Base-by-base conservation (phyloP, 2,888 invertebrate species). In the Agrilus biguttatus region DNA sequence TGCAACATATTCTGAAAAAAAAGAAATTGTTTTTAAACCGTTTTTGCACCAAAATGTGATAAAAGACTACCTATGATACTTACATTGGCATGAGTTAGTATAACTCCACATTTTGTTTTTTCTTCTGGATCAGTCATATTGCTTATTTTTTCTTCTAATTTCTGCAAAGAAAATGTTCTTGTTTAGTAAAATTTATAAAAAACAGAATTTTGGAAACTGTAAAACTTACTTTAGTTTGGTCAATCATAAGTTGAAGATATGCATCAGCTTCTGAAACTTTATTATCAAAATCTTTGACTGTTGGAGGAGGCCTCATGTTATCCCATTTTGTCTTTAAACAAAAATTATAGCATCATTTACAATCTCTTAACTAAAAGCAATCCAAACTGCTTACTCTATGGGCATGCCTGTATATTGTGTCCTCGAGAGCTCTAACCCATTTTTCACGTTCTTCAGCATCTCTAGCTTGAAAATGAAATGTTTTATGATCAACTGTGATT, bases 391-490 rank as follows among this genome's bases (percentile, higher is more conserved):
- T 59, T 62, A 74, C 74, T 59, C 79, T 72, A 59, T 73, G 76
- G 40, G 77, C 80, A 69, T 93, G 92, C 50, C 89, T 73, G 42
- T 83, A 70, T 63, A 97, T 96, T 33, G 93, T 91, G 62, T 91
- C 91, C 67, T 99, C 96, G 47, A 98, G 70, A 36, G 90, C 88
- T 35, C 88, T 79, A 44, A 98, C 89, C 98, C 98, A 98, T 53
- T 84, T 80, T 63, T 97, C 96, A 41, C 97, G 75, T 63, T 98
- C 97, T 42, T 88, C 86, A 12, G 85, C 83, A 67, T 96, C 92
- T 53, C 91, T 77, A 14, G 97, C 96, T 77, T 98, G 97, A 67
- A 98, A 95, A 69, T 98, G 98, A 70, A 98, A 98, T 12, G 95
- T 95, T 69, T 98, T 99, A 57, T 95, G 91, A 68, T 98, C 98